phyloP scores from a whole-genome alignment of 2,113 vertebrate genomes.

The Macrotis lagotis region DNA sequence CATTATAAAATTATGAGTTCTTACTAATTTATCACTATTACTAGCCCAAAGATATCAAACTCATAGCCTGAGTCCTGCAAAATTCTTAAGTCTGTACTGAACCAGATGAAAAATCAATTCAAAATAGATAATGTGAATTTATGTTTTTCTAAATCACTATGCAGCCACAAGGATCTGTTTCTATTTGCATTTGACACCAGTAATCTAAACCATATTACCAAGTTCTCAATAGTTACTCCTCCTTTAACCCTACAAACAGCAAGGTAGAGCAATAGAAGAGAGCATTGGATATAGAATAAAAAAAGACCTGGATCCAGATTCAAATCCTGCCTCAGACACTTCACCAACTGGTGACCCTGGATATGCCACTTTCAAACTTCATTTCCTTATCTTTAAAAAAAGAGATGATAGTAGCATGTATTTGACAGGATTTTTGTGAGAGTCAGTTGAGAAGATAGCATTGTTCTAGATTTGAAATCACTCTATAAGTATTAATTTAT shows the following conservation, averaged over 20 bases:
- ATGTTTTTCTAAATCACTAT: background rate
- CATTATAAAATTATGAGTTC: accelerated
- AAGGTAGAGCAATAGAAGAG: background rate
- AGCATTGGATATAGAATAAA: background rate
- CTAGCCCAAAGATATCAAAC: background rate
- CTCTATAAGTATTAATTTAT: background rate
- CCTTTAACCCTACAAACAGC: background rate
- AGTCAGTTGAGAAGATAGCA: background rate
- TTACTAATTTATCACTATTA: background rate
- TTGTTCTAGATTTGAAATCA: background rate
- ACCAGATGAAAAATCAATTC: background rate
- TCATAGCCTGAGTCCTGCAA: background rate
- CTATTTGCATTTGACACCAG: background rate
- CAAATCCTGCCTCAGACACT: background rate
- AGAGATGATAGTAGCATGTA: background rate
- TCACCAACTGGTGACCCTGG: background rate
- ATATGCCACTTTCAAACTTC: background rate
- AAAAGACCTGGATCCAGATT: background rate
- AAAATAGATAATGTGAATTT: background rate
- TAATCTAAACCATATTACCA: background rate
- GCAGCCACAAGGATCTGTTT: background rate
- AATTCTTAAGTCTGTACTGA: no score
- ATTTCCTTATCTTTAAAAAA: background rate
- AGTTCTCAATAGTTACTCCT: background rate
- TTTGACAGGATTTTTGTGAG: background rate